Evolutionary conservation across 2,113 vertebrate species (phyloP), one percentile per base, ranked within the genome.

Genomic region (Xyliphius kryptos): DNA sequence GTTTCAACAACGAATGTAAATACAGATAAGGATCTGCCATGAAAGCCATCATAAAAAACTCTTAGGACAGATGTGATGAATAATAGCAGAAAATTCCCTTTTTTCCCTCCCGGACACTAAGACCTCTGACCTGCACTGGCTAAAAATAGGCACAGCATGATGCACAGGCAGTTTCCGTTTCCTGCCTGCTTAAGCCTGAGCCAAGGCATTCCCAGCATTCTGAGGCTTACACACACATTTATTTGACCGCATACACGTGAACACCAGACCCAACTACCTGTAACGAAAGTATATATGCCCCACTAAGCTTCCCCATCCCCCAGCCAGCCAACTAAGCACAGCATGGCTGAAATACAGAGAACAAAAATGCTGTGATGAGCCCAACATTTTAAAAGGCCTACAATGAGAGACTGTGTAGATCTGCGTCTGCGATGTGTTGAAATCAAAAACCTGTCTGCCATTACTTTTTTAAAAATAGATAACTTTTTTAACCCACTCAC

Each of bases 71-170:
- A 73, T 65, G 44, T 63, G 63, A 75, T 71, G 66, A 81, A 74
- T 56, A 82, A 80, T 72, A 76, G 55, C 63, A 68, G 69, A 77
- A 74, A 50, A 53, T 79, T 84, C 80, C 82, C 77, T 66, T 74
- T 78, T 79, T 74, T 32, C 26, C 26, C 78, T 80, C 53, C 77
- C 55, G 67, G 71, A 77, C 66, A 66, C 67, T 32, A 68, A 59
- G 69, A 85, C 73, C 81, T 66, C 48, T 80, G 76, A 83, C 77
- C 77, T 77, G 63, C n/a, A 72, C 70, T 26, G 63, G 79, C 81
- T 80, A 90, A 86, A 89, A 90, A 92, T 86, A 92, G 79, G 83
- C 72, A 72, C 63, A 5, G 86, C 82, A 74, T 52, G 71, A 32
- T 69, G 72, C 72, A 74, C 64, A 54, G 79, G 71, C 67, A 55